phyloP scores from a whole-genome alignment of 92 coral and sea anemone genomes.

The Porites cylindrica region DNA sequence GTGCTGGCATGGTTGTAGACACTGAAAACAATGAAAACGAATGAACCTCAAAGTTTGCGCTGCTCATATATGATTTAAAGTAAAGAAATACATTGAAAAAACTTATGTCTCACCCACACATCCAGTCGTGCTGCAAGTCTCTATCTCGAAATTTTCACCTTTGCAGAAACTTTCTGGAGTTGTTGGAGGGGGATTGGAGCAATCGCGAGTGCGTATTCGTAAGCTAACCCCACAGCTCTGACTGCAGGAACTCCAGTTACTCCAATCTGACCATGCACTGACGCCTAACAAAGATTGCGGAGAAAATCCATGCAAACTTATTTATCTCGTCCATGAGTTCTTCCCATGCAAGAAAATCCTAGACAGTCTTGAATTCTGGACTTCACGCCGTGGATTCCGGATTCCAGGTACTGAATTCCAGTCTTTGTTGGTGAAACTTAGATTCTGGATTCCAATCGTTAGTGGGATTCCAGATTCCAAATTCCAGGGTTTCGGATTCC shows the following conservation, averaged over 20 bases:
- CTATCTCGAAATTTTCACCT: neutral
- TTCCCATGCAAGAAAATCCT: too few relatives aligned
- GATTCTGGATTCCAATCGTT: too few relatives aligned
- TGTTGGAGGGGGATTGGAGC: slow-evolving; percentile 7
- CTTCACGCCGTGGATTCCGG: too few relatives aligned
- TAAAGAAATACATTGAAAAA: neutral
- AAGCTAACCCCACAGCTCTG: neutral
- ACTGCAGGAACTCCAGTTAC: neutral
- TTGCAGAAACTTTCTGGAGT: neutral
- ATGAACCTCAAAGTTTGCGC: too few relatives aligned
- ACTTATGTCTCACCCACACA: neutral
- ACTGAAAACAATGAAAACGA: neutral
- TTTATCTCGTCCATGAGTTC: too few relatives aligned
- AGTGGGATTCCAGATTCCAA: too few relatives aligned
- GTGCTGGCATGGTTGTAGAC: neutral
- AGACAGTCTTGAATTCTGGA: too few relatives aligned
- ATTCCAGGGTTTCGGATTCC: too few relatives aligned
- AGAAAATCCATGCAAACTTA: neutral
- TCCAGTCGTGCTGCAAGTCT: neutral
- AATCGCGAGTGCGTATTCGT: neutral
- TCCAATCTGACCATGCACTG: slow-evolving; percentile 2
- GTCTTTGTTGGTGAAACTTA: too few relatives aligned
- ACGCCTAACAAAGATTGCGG: neutral
- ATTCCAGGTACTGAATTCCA: too few relatives aligned
- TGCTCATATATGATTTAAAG: too few relatives aligned